phyloP scores from a whole-genome alignment of 2,113 vertebrate genomes.

The Spea bombifrons region DNA sequence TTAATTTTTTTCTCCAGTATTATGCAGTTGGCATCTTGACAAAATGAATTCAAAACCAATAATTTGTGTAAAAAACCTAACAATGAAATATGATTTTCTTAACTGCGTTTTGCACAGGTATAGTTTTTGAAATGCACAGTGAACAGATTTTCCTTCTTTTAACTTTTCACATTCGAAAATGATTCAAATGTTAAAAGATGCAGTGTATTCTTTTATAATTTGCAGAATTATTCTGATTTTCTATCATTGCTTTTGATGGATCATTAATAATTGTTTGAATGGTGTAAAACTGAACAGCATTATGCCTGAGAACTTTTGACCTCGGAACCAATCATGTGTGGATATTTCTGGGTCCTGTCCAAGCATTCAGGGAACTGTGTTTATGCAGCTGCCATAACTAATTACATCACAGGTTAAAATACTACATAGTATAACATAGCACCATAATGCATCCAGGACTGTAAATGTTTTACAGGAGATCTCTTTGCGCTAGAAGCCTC shows the following conservation, averaged over 20 bases:
- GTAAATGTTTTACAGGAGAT: background rate
- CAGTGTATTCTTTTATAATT: background rate
- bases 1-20: too few species aligned
- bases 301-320: background rate
- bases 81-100: too few species aligned
- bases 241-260: background rate
- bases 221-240: background rate
- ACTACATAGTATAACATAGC: background rate
- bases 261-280: slow-evolving; percentile 2
- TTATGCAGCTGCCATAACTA: background rate
- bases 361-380: background rate
- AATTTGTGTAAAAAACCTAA: too few species aligned
- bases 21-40: too few species aligned
- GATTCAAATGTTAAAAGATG: background rate
- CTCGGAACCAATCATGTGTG: background rate
- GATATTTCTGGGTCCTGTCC: background rate
- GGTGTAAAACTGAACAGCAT: background rate
- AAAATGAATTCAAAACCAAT: too few species aligned
- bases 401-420: slow-evolving; percentile 1
- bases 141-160: too few species aligned
- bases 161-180: too few species aligned
- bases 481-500: background rate
- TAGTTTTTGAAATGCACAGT: too few species aligned
- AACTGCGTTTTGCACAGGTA: too few species aligned
- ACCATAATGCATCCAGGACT: background rate